Conservation (phyloP, 2,888 invertebrate species). For the Pachymerium ferrugineum region DNA sequence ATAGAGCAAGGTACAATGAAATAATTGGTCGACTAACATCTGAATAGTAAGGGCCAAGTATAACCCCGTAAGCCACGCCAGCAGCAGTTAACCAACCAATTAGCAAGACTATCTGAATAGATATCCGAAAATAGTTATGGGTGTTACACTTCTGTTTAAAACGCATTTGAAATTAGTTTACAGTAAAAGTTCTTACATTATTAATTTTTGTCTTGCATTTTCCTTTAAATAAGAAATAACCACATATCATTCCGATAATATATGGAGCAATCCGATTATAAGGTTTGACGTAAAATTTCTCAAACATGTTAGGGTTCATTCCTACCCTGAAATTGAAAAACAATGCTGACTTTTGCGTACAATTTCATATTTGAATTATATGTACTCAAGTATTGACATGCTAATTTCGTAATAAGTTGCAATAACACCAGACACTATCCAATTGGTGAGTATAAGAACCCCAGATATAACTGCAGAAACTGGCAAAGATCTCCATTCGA, state of each 20-base stretch:
- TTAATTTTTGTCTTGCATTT: constrained; percentile 61
- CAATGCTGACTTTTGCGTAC: too few relatives aligned
- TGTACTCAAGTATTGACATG: background rate
- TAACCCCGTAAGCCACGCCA: too few relatives aligned
- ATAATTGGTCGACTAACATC: too few relatives aligned
- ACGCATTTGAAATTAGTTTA: too few relatives aligned
- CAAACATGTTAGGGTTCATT: too few relatives aligned
- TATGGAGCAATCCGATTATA: constrained; percentile 77
- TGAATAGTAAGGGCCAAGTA: too few relatives aligned
- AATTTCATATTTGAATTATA: too few relatives aligned
- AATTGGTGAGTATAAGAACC: background rate
- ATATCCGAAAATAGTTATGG: too few relatives aligned
- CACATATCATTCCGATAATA: constrained; percentile 69
- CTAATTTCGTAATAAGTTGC: background rate
- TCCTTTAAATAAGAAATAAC: constrained; percentile 64
- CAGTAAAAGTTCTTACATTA: constrained; percentile 42
- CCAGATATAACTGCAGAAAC: background rate
- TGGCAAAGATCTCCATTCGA: background rate
- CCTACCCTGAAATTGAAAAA: too few relatives aligned
- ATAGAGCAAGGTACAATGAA: constrained; percentile 45
- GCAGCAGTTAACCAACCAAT: too few relatives aligned
- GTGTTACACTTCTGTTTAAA: too few relatives aligned
- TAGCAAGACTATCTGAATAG: too few relatives aligned
- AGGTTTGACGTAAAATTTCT: constrained; percentile 70
- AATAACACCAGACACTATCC: background rate